phyloP scores from a whole-genome alignment of 2,888 invertebrate species.

The Labia minor region DNA sequence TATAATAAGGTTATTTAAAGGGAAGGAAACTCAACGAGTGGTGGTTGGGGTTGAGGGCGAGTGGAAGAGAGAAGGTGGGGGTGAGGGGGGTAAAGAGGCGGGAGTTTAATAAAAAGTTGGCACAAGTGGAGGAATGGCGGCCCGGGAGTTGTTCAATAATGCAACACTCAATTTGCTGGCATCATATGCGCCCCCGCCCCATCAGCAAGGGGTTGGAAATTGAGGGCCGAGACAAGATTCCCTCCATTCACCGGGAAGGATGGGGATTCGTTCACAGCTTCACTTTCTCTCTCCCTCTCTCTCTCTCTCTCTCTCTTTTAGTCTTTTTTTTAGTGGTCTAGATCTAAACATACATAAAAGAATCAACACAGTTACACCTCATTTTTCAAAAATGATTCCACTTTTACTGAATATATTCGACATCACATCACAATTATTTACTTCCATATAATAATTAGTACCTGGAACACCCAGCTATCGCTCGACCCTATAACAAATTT shows the following conservation, averaged over 20 bases:
- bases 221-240: not conserved
- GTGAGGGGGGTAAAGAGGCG: not conserved
- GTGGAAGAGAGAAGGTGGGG: not conserved
- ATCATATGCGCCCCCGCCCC: not conserved
- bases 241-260: not conserved
- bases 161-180: conserved; percentile 13
- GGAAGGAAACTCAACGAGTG: not conserved
- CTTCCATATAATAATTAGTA: too few relatives aligned
- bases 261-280: too few relatives aligned
- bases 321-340: too few relatives aligned
- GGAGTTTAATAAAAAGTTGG: conserved; percentile 4
- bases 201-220: not conserved
- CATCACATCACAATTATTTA: too few relatives aligned
- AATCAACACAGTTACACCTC: too few relatives aligned
- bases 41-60: not conserved
- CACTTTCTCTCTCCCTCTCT: too few relatives aligned
- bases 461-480: too few relatives aligned
- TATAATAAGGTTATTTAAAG: conserved; percentile 27
- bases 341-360: too few relatives aligned
- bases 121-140: not conserved
- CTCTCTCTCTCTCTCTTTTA: too few relatives aligned
- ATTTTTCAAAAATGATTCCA: too few relatives aligned
- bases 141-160: not conserved
- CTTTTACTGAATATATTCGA: too few relatives aligned
- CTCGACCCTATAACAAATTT: too few relatives aligned